Percentiles rank a stretch among this genome's conserved stretches.
Conservation (phyloP, 2,113 vertebrate species). For the Shinisaurus crocodilurus region DNA sequence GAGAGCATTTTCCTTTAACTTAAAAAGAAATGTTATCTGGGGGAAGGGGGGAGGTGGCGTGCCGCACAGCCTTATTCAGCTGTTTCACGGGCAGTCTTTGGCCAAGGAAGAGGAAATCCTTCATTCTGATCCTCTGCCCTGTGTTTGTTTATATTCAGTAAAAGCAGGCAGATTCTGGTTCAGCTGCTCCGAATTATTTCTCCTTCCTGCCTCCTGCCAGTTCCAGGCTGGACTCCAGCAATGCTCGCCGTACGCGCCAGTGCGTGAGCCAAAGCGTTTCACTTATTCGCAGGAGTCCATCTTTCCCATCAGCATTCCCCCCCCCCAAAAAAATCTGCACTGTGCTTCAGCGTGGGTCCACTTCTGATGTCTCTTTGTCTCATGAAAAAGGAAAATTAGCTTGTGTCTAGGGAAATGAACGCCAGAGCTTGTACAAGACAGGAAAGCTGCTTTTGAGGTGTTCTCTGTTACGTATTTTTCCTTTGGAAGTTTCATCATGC, state of each 20-base stretch:
- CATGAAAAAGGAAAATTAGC: background rate
- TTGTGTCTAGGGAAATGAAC: background rate
- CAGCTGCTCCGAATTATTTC: background rate
- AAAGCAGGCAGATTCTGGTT: background rate
- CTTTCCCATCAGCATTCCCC: background rate
- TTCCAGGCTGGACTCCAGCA: background rate
- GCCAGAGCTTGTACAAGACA: background rate
- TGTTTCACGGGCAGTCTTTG: background rate
- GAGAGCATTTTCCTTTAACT: constrained; percentile 4
- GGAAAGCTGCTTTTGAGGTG: background rate
- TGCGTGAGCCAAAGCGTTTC: background rate
- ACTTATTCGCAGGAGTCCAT: background rate
- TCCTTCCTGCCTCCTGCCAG: background rate
- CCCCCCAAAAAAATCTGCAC: background rate
- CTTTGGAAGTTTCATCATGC: background rate
- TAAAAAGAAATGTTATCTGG: constrained; percentile 2
- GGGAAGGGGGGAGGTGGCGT: background rate
- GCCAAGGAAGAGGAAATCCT: background rate
- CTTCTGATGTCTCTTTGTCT: background rate
- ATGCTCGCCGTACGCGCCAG: background rate
- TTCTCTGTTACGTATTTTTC: background rate
- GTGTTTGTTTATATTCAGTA: background rate
- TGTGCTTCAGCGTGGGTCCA: background rate
- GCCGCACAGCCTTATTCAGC: background rate
- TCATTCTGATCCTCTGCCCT: background rate